Conservation (phyloP, 23 tunicate genomes). For the Trididemnum clinides region DNA sequence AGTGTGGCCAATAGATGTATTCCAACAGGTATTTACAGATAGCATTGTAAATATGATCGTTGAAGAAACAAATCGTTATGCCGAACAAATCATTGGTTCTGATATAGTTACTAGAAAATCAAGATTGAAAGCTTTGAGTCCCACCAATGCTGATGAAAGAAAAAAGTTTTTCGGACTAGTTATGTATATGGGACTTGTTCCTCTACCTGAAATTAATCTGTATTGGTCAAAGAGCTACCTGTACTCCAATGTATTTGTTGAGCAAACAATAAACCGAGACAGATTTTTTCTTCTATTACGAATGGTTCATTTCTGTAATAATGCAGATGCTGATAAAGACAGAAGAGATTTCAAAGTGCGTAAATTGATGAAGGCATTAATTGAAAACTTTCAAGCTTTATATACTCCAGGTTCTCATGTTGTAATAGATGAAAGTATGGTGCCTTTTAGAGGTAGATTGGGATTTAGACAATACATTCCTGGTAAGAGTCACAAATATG, state of each 20-base stretch:
- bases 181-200: neutral
- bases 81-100: neutral
- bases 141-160: neutral
- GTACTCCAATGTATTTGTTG: neutral
- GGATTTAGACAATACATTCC: neutral
- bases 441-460: neutral
- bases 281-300: neutral
- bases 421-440: too few relatives aligned
- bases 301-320: neutral
- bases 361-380: neutral
- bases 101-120: neutral
- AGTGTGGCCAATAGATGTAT: neutral
- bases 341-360: too few relatives aligned
- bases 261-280: neutral
- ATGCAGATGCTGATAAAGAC: neutral
- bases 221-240: neutral
- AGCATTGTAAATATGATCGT: neutral
- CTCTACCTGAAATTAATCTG: neutral
- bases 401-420: neutral
- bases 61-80: too few relatives aligned
- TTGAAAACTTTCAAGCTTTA: neutral
- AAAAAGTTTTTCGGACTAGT: neutral
- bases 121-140: too few relatives aligned
- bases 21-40: neutral
- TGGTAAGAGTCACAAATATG: neutral